Conservation (phyloP, 2,888 invertebrate genomes). For the Diplolepis rosae region DNA sequence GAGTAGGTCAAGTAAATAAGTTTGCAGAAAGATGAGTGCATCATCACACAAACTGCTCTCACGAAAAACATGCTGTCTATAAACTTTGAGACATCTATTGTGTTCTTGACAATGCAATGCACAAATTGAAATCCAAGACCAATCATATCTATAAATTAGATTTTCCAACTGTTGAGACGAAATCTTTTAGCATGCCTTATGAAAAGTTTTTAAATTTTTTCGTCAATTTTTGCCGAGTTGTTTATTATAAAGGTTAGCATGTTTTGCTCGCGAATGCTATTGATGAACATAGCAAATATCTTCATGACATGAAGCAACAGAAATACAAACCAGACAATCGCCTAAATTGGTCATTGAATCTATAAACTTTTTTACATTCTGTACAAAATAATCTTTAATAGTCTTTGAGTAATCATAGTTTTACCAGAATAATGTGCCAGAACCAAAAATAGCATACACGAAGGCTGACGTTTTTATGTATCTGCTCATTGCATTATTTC, state of each 20-base stretch:
- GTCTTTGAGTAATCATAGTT: neutral
- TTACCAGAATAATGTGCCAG: neutral
- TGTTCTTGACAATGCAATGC: neutral
- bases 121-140: neutral
- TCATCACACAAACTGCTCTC: neutral
- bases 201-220: conserved; percentile 1
- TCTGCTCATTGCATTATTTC: neutral
- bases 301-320: neutral
- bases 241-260: neutral
- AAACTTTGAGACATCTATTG: neutral
- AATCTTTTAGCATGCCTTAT: neutral
- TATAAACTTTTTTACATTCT: neutral
- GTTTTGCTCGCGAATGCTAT: neutral
- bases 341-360: neutral
- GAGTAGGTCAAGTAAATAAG: neutral
- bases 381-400: neutral
- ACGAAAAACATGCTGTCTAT: neutral
- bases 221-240: neutral
- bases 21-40: conserved; percentile 22
- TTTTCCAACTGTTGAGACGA: neutral
- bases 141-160: neutral
- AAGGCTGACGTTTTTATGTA: neutral
- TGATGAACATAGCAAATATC: conserved; percentile 14
- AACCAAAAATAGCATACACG: conserved; percentile 4
- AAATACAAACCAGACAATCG: neutral